Base-by-base conservation (phyloP, 2,888 invertebrate genomes). In the Oscheius sp. region DNA sequence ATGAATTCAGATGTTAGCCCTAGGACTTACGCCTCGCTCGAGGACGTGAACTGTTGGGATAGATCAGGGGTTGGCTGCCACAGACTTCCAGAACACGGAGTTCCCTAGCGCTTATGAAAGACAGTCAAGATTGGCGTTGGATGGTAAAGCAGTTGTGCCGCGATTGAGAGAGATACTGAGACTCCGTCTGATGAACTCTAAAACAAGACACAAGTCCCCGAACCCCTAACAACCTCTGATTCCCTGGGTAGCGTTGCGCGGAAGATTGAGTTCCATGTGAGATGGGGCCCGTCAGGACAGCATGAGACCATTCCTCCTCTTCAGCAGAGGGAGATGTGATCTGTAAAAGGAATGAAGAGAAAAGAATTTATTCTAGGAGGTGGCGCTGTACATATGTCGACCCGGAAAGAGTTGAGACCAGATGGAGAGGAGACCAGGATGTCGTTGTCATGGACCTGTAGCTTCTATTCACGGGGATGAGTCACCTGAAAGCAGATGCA, bases 171-270 rank as follows among this genome's bases (percentile, higher is more conserved):
- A 53, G 53, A 21, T 1, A 60, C 11, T 37, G 37, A 32, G 58
- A 58, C 58, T 58, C 32, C 58, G 32, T 60, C 60, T 33, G n/a
- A 21, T 53, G 53, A 53, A 53, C 59, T 65, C 65, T 65, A 65
- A 65, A 65, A 65, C 9, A 29, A 29, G 50, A 65, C n/a, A 50
- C 51, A 32, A 50, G 29, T 48, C 65, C 65, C 65, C 21, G 51
- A 65, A 65, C 65, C 65, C 65, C 65, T 50, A 32, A 48, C 48
- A 65, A 65, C 65, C 50, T 60, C 42, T 42, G 42, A 42, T 42
- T 42, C 42, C 42, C 42, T 42, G 42, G 42, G 42, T 5, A 42
- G 42, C 42, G 42, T 42, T 42, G 42, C 42, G 42, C 42, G 42
- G 42, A 42, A 42, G 42, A 42, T 42, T 42, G 42, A 42, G 42